phyloP scores from a whole-genome alignment of 1,140 invertebrate species.

The Drosophila varians region DNA sequence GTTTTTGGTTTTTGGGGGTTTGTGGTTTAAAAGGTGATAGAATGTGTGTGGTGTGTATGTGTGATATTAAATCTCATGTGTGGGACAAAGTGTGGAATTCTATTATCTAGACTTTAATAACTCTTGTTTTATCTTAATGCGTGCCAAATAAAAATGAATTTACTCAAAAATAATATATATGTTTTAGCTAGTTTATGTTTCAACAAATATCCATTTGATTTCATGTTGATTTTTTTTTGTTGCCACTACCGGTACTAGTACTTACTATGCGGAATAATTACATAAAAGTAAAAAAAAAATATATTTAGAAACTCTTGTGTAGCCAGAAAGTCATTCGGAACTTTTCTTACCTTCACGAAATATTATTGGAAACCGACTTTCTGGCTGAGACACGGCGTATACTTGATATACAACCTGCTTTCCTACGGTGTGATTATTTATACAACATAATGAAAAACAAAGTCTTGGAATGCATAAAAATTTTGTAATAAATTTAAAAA shows the following conservation, averaged over 20 bases:
- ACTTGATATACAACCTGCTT: conserved; percentile 41
- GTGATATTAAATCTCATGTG: conserved; percentile 34
- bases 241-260: conserved; percentile 44
- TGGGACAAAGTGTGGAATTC: conserved; percentile 26
- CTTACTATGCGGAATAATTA: conserved; percentile 39
- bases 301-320: neutral
- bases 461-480: conserved; percentile 59
- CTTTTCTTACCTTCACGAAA: conserved; percentile 38
- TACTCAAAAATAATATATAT: conserved; percentile 54
- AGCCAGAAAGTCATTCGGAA: conserved; percentile 41
- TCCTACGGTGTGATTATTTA: conserved; percentile 47
- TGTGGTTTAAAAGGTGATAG: conserved; percentile 16
- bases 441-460: conserved; percentile 40
- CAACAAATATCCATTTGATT: conserved; percentile 27
- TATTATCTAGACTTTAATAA: conserved; percentile 67
- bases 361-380: conserved; percentile 40
- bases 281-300: conserved; percentile 14
- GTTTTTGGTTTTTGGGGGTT: conserved; percentile 29
- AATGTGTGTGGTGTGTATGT: conserved; percentile 18
- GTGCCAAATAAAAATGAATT: conserved; percentile 77
- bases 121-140: conserved; percentile 48
- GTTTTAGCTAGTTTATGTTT: conserved; percentile 49
- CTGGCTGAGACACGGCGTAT: conserved; percentile 43
- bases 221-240: conserved; percentile 33
- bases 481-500: conserved; percentile 68